Evolutionary conservation across 2,888 invertebrate species (phyloP).

Genomic region (Athripsodes cinereus): DNA sequence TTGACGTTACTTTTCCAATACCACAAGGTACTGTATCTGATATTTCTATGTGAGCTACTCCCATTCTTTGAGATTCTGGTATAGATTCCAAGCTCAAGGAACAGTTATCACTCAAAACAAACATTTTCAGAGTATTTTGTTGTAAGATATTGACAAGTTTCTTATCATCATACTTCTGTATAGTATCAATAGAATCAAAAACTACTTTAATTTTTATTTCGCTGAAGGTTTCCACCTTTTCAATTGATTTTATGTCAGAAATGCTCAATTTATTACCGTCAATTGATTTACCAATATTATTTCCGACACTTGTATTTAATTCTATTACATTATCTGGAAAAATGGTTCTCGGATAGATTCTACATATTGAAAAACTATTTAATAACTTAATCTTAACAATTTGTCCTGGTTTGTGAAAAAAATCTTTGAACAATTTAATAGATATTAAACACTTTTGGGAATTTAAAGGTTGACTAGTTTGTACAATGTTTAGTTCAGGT

Average conservation of each 20-base stretch:
- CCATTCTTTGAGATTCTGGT: constrained; percentile 24
- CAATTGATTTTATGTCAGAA: background rate
- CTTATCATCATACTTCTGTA: constrained; percentile 12
- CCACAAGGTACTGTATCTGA: constrained; percentile 14
- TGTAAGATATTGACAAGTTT: constrained; percentile 22
- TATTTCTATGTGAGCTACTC: constrained; percentile 29
- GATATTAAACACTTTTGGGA: constrained; percentile 23
- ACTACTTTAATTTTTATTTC: constrained; percentile 17
- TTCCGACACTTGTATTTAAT: constrained; percentile 17
- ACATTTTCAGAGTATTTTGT: constrained; percentile 30
- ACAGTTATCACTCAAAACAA: constrained; percentile 28
- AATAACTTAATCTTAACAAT: constrained; percentile 5
- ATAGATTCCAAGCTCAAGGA: constrained; percentile 28
- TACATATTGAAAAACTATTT: constrained; percentile 14
- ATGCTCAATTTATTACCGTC: constrained; percentile 2
- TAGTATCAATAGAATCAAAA: constrained; percentile 18
- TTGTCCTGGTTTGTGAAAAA: constrained; percentile 11
- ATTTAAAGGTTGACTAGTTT: constrained; percentile 10
- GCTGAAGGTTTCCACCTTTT: constrained; percentile 4
- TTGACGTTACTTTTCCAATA: constrained; percentile 27
- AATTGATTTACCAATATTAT: no score
- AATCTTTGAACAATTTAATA: constrained; percentile 7
- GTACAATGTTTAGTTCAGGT: background rate
- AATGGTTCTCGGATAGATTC: constrained; percentile 17
- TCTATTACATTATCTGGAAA: constrained; percentile 13